These are phyloP conservation scores for Oreochromis aureus DNA, from an alignment of 2,113 vertebrate species.

Conservation along the genomic window DNA sequence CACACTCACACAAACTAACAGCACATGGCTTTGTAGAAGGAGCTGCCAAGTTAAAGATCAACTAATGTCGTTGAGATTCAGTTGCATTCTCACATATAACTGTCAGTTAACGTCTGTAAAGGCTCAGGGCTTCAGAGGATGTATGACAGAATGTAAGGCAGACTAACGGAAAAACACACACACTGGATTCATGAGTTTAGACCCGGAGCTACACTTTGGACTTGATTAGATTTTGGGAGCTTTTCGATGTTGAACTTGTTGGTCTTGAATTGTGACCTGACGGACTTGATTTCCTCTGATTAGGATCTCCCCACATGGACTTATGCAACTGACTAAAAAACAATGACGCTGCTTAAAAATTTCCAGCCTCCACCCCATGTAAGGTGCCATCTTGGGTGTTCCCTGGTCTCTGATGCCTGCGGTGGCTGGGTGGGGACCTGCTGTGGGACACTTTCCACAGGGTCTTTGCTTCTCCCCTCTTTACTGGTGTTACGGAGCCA, in stretches of 20 bases:
- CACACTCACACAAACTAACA: background rate
- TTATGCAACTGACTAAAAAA: background rate
- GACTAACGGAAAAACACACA: background rate
- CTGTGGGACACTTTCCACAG: constrained; percentile 16
- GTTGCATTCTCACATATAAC: background rate
- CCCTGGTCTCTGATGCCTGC: background rate
- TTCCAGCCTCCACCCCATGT: background rate
- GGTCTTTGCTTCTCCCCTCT: background rate
- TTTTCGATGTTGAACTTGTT: background rate
- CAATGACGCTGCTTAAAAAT: background rate
- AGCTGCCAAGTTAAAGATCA: background rate
- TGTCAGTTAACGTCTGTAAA: background rate
- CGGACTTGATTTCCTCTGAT: background rate
- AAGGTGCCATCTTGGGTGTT: constrained; percentile 34
- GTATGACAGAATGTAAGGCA: background rate
- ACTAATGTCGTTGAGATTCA: background rate
- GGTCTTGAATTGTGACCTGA: background rate
- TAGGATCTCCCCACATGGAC: background rate
- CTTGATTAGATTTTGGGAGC: background rate
- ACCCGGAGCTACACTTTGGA: background rate
- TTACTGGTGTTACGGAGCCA: constrained; percentile 16
- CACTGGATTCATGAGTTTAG: background rate
- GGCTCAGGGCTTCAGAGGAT: background rate
- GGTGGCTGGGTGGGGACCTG: constrained; percentile 17
- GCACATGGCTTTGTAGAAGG: background rate